Evolutionary conservation across 1,140 invertebrate genomes (phyloP).

Genomic region (Diprion similis): DNA sequence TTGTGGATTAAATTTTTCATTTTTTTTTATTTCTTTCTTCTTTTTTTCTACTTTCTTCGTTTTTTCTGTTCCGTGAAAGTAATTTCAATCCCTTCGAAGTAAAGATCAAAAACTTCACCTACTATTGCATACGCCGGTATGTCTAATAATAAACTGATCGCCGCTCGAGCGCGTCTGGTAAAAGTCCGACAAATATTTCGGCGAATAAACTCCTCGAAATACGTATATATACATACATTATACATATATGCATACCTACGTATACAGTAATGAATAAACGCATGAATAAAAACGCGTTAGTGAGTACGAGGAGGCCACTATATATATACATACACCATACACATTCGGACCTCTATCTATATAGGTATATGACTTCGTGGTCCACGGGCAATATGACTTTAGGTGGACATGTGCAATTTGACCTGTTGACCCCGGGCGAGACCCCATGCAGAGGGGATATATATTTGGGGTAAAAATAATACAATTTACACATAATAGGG

Average conservation of each 20-base stretch:
- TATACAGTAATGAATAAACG: neutral
- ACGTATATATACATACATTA: no score
- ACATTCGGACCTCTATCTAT: constrained; percentile 14
- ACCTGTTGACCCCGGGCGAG: constrained; percentile 56
- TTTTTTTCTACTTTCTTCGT: no score
- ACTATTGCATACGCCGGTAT: no score
- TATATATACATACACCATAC: neutral
- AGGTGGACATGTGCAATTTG: constrained; percentile 59
- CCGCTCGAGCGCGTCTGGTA: no score
- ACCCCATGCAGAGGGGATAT: constrained; percentile 44
- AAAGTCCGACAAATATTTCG: neutral
- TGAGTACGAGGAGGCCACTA: neutral
- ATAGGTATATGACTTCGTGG: constrained; percentile 37
- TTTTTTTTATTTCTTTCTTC: neutral
- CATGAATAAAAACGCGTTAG: neutral
- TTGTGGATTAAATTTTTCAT: constrained; percentile 5
- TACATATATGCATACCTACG: no score
- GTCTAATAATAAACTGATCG: no score
- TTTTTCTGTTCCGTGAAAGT: constrained; percentile 1
- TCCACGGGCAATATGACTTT: constrained; percentile 40
- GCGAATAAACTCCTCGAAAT: neutral
- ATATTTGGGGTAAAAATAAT: constrained; percentile 64
- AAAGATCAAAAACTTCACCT: no score
- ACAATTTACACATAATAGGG: constrained; percentile 62
- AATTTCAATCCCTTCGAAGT: neutral